A percentile compares a stretch with the other conserved stretches of the same genome.
Conservation (phyloP, 2,113 vertebrate genomes). For the Malurus cyaneus region DNA sequence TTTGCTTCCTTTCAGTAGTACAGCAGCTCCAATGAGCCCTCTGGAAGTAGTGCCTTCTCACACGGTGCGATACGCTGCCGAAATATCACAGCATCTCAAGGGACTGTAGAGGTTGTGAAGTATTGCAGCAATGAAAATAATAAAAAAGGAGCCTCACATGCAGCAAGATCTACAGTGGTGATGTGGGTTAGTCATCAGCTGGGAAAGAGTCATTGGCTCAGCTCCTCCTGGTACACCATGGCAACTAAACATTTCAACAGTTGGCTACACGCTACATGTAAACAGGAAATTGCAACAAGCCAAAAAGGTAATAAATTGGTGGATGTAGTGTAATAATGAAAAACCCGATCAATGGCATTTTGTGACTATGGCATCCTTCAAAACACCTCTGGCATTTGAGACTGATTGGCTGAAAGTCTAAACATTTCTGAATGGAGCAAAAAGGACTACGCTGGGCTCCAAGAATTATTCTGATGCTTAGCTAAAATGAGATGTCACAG, state of each 20-base stretch:
- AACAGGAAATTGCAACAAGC: constrained; percentile 78
- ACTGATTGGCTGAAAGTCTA: constrained; percentile 66
- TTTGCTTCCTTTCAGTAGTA: constrained; percentile 75
- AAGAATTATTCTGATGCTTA: constrained; percentile 58
- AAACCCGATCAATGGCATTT: constrained; percentile 67
- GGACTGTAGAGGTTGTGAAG: constrained; percentile 68
- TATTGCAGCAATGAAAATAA: constrained; percentile 73
- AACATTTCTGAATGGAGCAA: constrained; percentile 59
- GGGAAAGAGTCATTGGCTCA: constrained; percentile 71
- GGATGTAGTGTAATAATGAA: constrained; percentile 72
- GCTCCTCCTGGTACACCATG: constrained; percentile 74
- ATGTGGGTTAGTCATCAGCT: constrained; percentile 73
- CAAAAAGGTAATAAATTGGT: constrained; percentile 71
- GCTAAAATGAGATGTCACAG: constrained; percentile 74
- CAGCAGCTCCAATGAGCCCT: constrained; percentile 63
- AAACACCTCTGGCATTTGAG: constrained; percentile 73
- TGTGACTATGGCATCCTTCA: constrained; percentile 76
- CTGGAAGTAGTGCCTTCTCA: constrained; percentile 68
- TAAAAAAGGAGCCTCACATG: constrained; percentile 61
- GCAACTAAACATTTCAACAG: constrained; percentile 78
- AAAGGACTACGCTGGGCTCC: constrained; percentile 47
- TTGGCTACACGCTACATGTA: constrained; percentile 76
- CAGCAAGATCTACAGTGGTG: constrained; percentile 73
- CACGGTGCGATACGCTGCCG: constrained; percentile 50
- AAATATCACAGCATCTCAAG: constrained; percentile 63